phyloP scores from a whole-genome alignment of 2,797 vertebrate species.

The Crotalus adamanteus region DNA sequence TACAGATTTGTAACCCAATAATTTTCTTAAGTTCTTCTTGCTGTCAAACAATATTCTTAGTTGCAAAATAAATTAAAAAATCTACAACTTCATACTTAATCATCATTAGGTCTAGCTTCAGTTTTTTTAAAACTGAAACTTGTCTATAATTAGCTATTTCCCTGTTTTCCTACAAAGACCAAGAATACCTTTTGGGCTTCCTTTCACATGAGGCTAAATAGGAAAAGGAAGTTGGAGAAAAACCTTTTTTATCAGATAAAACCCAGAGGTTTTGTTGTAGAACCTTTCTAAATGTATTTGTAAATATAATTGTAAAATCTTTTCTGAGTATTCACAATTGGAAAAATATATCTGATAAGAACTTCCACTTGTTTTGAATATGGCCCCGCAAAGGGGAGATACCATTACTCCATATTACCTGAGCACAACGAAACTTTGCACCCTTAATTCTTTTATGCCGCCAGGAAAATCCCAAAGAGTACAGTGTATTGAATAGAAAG shows the following conservation, averaged over 20 bases:
- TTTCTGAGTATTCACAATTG: not conserved
- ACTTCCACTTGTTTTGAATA: not conserved
- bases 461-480: not conserved
- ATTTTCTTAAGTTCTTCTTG: not conserved
- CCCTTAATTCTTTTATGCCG: not conserved
- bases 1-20: not conserved
- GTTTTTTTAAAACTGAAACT: slow-evolving; percentile 16
- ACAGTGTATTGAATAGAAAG: not conserved
- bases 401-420: not conserved
- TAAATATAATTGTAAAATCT: not conserved
- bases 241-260: slow-evolving; percentile 8
- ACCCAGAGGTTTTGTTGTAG: slow-evolving; percentile 12
- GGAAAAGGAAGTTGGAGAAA: slow-evolving; percentile 26
- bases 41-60: not conserved
- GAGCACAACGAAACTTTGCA: not conserved
- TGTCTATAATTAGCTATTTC: slow-evolving; percentile 55
- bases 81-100: not conserved
- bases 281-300: slow-evolving; percentile 23
- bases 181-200: slow-evolving; percentile 34
- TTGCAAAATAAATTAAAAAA: not conserved
- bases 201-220: not conserved
- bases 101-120: slow-evolving; percentile 11
- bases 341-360: not conserved
- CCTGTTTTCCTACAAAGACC: slow-evolving; percentile 22
- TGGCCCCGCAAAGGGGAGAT: not conserved